phyloP scores from a whole-genome alignment of 2,888 invertebrate genomes.

The Holacanthella duospinosa region DNA sequence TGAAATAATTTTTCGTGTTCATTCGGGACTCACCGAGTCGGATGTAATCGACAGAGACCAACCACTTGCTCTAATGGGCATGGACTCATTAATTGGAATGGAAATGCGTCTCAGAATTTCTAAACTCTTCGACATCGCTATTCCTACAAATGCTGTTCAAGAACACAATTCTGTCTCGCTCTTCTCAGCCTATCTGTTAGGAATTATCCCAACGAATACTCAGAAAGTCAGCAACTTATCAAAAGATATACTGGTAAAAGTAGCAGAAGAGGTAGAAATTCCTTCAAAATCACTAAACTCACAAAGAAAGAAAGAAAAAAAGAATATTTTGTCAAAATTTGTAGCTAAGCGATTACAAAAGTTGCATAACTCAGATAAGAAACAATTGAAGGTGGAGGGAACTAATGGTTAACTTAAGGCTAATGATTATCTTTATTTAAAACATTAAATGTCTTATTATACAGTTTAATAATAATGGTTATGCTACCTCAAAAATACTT shows the following conservation, averaged over 20 bases:
- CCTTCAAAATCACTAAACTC: too few relatives aligned
- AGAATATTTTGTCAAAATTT: background rate
- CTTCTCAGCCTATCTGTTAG: background rate
- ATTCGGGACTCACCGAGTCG: background rate
- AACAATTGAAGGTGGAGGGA: background rate
- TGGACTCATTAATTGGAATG: slow-evolving; percentile 3
- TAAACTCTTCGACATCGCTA: background rate
- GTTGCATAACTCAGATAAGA: background rate
- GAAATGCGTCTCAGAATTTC: background rate
- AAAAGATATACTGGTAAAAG: too few relatives aligned
- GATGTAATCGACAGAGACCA: background rate
- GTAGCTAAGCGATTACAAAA: background rate
- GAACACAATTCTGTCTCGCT: background rate
- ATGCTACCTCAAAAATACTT: too few relatives aligned
- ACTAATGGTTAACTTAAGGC: too few relatives aligned
- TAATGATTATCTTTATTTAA: too few relatives aligned
- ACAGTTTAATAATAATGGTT: too few relatives aligned
- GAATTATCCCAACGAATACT: too few relatives aligned
- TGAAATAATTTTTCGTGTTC: background rate
- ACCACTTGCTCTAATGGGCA: background rate
- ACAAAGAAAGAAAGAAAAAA: too few relatives aligned
- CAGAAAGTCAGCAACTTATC: too few relatives aligned
- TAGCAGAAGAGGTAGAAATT: background rate
- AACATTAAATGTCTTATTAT: too few relatives aligned
- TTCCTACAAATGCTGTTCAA: background rate